Conservation (phyloP, 2,888 invertebrate species). For the Drosophila recens region DNA sequence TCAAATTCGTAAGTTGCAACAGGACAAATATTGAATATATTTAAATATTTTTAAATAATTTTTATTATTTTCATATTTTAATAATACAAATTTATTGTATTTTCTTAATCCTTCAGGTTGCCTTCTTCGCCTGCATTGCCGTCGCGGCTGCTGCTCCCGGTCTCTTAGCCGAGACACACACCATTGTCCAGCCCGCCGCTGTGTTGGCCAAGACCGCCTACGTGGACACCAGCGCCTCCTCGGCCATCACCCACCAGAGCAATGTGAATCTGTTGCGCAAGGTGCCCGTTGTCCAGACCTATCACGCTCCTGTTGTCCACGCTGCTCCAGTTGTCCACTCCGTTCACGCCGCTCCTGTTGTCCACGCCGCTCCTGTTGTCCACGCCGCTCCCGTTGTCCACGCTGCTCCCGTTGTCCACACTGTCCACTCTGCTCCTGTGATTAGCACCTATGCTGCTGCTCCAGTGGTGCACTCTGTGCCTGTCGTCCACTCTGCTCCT, state of each 20-base stretch:
- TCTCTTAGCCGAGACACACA: conserved; percentile 76
- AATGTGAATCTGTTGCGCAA: conserved; percentile 86
- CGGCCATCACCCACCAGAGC: conserved; percentile 87
- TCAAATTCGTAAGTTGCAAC: conserved; percentile 83
- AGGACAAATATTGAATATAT: not conserved
- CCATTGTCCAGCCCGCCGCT: conserved; percentile 81
- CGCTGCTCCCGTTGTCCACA: conserved; percentile 67
- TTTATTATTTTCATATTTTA: not conserved
- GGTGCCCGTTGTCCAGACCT: conserved; percentile 80
- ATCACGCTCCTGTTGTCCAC: conserved; percentile 44
- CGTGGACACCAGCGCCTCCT: conserved; percentile 83
- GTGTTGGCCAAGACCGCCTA: conserved; percentile 81
- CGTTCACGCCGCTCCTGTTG: conserved; percentile 59
- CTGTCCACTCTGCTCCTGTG: conserved; percentile 52
- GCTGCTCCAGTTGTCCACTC: conserved; percentile 68
- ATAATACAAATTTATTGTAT: not conserved
- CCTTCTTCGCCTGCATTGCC: conserved; percentile 88
- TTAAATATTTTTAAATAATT: not conserved
- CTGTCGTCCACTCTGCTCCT: conserved; percentile 61
- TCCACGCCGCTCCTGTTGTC: conserved; percentile 54
- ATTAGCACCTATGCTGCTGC: conserved; percentile 55
- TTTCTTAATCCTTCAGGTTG: conserved; percentile 81
- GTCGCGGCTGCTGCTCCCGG: conserved; percentile 84
- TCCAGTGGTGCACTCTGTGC: conserved; percentile 53
- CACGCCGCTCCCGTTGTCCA: conserved; percentile 57